phyloP scores from a whole-genome alignment of 2,113 vertebrate genomes.

The Carollia perspicillata region DNA sequence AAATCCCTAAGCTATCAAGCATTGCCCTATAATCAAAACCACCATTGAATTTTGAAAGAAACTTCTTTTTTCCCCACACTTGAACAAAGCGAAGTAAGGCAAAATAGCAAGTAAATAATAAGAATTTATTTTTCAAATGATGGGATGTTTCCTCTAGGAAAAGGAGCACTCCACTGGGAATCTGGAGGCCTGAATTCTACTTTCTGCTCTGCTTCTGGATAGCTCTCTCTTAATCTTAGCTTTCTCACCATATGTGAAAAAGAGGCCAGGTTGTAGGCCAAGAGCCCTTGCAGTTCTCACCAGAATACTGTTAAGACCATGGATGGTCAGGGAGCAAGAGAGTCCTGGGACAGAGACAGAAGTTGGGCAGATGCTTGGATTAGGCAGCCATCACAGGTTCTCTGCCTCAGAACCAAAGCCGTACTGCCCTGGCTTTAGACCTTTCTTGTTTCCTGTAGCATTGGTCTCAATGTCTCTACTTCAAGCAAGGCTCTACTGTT shows the following conservation, averaged over 20 bases:
- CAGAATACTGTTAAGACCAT: too few relatives aligned
- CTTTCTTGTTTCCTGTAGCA: background rate
- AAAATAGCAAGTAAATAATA: background rate
- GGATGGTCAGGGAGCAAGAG: background rate
- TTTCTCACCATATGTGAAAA: background rate
- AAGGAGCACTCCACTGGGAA: background rate
- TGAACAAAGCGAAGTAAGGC: background rate
- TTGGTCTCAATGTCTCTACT: background rate
- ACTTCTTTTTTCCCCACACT: background rate
- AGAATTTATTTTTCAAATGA: conserved; percentile 16
- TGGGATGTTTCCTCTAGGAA: background rate
- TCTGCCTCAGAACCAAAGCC: background rate
- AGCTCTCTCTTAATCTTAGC: background rate
- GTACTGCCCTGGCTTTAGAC: too few relatives aligned
- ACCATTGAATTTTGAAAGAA: background rate
- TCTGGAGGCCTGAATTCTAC: background rate
- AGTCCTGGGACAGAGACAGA: background rate
- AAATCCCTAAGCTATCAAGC: background rate
- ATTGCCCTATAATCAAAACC: background rate
- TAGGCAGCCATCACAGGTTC: background rate
- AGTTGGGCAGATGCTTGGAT: background rate
- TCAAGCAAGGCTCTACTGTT: background rate
- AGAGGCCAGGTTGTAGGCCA: background rate
- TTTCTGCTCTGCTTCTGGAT: background rate
- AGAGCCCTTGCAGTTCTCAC: background rate